phyloP scores from a whole-genome alignment of 2,888 invertebrate genomes.

The Drosophila imparisetae region DNA sequence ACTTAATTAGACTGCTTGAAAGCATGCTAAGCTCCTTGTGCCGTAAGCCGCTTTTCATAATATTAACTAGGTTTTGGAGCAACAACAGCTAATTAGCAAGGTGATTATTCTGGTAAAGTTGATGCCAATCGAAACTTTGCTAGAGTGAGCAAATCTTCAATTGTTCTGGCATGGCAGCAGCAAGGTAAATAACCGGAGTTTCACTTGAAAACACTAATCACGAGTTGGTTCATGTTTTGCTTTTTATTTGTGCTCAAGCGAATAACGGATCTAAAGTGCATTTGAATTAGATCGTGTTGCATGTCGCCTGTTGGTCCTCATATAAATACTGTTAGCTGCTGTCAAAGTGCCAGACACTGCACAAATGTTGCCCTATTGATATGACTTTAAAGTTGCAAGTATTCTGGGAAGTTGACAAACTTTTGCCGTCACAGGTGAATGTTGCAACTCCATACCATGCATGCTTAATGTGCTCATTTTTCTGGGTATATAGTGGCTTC shows the following conservation, averaged over 20 bases:
- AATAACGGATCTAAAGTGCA: background rate
- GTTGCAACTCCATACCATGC: conserved; percentile 31
- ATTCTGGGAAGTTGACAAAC: conserved; percentile 46
- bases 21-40: background rate
- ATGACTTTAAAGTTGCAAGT: conserved; percentile 52
- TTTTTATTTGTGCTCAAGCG: background rate
- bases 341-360: conserved; percentile 14
- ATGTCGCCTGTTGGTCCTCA: background rate
- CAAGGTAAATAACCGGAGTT: conserved; percentile 1
- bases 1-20: conserved; percentile 14
- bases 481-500: background rate
- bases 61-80: background rate
- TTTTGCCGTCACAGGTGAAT: conserved; percentile 37
- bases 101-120: conserved; percentile 4
- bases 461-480: conserved; percentile 38
- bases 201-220: background rate
- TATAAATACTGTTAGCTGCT: conserved; percentile 14
- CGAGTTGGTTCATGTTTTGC: background rate
- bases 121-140: conserved; percentile 18
- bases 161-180: background rate
- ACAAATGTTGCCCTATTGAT: conserved; percentile 41
- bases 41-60: conserved; percentile 25
- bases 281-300: background rate
- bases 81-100: conserved; percentile 22
- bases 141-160: conserved; percentile 15